Evolutionary conservation across 2,888 invertebrate genomes (phyloP).

Genomic region (Campoplex nolae): DNA sequence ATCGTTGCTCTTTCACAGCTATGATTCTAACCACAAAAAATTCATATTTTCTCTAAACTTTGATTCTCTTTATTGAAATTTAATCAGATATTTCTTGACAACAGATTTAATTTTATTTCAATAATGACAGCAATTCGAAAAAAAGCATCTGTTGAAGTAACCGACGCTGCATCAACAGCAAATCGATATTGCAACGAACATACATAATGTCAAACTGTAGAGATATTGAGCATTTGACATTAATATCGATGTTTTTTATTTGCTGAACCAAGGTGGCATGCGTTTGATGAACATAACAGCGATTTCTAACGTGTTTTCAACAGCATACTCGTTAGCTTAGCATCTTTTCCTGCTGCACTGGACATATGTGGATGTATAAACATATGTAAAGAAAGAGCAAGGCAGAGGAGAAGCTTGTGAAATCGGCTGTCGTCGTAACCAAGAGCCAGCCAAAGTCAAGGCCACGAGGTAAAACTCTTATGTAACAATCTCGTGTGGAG

Average conservation of each 20-base stretch:
- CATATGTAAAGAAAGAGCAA: constrained; percentile 30
- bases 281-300: constrained; percentile 21
- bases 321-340: constrained; percentile 17
- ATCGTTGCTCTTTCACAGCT: not conserved
- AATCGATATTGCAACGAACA: not conserved
- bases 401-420: constrained; percentile 70
- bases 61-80: not conserved
- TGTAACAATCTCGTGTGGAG: constrained; percentile 73
- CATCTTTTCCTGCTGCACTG: constrained; percentile 43
- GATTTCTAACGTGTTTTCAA: constrained; percentile 16
- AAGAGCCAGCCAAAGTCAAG: constrained; percentile 84
- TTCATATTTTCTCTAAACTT: not conserved
- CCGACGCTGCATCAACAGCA: not conserved
- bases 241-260: not conserved
- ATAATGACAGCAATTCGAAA: not conserved
- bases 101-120: not conserved
- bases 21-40: not conserved
- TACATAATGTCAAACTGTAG: not conserved
- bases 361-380: not conserved
- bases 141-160: not conserved
- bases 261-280: constrained; percentile 1
- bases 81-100: not conserved
- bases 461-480: constrained; percentile 79
- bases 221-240: constrained; percentile 13
- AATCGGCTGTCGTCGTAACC: constrained; percentile 80